Percentiles rank a stretch among this genome's conserved stretches.
Conservation (phyloP, 2,797 vertebrate species). For the Astyanax mexicanus region DNA sequence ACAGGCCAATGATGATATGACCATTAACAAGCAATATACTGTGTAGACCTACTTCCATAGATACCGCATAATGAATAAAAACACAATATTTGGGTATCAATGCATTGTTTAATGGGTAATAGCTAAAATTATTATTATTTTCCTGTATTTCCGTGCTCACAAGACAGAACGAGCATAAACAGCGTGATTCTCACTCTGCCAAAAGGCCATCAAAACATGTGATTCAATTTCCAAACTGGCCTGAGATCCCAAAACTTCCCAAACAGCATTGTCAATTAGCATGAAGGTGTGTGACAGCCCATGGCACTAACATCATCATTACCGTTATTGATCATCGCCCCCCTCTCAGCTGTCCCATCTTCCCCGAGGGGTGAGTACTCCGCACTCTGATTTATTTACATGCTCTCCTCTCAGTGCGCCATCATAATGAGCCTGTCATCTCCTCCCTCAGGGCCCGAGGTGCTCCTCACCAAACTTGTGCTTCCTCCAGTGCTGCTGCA, state of each 20-base stretch:
- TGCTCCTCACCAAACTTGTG: slow-evolving; percentile 39
- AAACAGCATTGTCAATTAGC: slow-evolving; percentile 48
- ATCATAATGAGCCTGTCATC: slow-evolving; percentile 61
- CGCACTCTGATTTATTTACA: slow-evolving; percentile 61
- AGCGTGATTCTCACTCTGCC: not conserved
- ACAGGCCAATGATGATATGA: too few relatives aligned
- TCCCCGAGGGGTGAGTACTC: slow-evolving; percentile 58
- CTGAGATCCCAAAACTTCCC: slow-evolving; percentile 39
- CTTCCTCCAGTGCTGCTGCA: slow-evolving; percentile 31
- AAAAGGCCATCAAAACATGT: slow-evolving; percentile 8
- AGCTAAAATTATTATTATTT: too few relatives aligned
- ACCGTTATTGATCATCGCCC: slow-evolving; percentile 60
- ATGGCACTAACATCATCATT: slow-evolving; percentile 49
- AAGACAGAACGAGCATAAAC: not conserved
- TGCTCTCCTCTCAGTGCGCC: slow-evolving; percentile 50
- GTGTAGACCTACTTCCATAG: not conserved
- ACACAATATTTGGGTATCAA: not conserved
- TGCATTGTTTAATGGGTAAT: too few relatives aligned
- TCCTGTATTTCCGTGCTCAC: not conserved
- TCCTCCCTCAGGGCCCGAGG: slow-evolving; percentile 36
- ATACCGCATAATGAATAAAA: not conserved
- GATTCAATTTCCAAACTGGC: slow-evolving; percentile 41
- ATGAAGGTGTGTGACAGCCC: slow-evolving; percentile 53
- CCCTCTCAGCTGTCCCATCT: slow-evolving; percentile 46
- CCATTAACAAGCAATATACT: not conserved